Evolutionary conservation across 2,888 invertebrate genomes (phyloP).

Genomic region (Lumbricus terrestris): DNA sequence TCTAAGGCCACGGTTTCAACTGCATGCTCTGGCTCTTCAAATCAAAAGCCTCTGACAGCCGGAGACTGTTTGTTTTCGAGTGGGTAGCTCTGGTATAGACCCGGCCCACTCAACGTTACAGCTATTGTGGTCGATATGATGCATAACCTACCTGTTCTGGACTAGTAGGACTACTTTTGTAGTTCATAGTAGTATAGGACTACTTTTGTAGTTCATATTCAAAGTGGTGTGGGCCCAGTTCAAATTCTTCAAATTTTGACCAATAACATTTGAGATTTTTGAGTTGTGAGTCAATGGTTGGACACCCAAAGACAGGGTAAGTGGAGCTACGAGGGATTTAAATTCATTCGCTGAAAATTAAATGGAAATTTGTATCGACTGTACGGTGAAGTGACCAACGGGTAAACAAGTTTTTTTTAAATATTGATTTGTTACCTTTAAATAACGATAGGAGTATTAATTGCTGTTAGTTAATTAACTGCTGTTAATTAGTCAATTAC

Average conservation of each 20-base stretch:
- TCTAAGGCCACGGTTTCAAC: background rate
- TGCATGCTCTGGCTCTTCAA: background rate
- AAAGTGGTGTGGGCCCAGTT: background rate
- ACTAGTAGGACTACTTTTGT: no score
- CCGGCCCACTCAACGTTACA: background rate
- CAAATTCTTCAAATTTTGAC: background rate
- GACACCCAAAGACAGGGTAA: background rate
- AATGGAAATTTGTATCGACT: background rate
- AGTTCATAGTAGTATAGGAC: background rate
- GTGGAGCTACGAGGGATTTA: background rate
- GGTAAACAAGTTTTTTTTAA: background rate
- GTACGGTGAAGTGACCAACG: background rate
- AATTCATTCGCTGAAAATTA: background rate
- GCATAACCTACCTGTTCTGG: no score
- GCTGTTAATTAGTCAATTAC: no score
- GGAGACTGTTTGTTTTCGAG: background rate
- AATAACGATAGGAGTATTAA: background rate
- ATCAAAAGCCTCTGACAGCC: background rate
- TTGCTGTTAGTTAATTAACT: no score
- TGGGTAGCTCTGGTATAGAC: background rate
- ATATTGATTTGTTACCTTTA: background rate
- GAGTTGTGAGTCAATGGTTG: background rate
- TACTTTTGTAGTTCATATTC: background rate
- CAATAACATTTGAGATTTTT: background rate
- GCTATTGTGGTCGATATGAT: background rate